Conservation (phyloP, 2,113 vertebrate genomes). For the Ivindomyrus marchei region DNA sequence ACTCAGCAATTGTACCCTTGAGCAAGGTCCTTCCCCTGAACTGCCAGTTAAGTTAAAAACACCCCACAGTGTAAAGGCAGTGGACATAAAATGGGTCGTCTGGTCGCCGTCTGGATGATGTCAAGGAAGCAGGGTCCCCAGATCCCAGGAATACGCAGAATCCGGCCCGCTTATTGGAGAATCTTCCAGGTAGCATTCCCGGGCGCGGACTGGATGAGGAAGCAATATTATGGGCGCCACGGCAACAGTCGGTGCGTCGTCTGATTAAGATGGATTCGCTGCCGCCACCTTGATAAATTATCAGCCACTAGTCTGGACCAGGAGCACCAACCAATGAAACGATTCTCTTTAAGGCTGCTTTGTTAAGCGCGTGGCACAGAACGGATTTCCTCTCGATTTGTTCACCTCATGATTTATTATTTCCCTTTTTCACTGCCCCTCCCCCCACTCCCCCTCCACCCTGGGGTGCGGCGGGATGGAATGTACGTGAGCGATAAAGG, state of each 20-base stretch:
- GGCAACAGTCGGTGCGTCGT: background rate
- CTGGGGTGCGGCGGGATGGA: background rate
- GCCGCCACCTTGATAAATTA: background rate
- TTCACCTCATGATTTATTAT: background rate
- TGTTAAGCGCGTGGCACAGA: background rate
- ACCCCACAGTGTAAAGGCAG: background rate
- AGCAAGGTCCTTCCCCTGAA: conserved; percentile 6
- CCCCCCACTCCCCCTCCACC: background rate
- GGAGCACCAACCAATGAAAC: background rate
- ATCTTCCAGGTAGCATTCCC: background rate
- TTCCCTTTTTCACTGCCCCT: background rate
- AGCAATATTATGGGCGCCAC: background rate
- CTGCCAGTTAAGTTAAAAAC: background rate
- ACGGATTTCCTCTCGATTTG: background rate
- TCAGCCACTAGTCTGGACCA: background rate
- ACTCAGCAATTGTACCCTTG: background rate
- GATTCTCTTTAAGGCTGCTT: background rate
- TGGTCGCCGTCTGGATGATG: background rate
- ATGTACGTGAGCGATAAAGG: background rate
- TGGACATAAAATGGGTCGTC: background rate
- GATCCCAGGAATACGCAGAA: background rate
- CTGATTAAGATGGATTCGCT: background rate
- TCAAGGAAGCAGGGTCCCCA: background rate
- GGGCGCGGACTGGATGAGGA: background rate
- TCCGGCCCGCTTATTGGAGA: background rate